phyloP scores from a whole-genome alignment of 2,113 vertebrate species.

The Takifugu bimaculatus region DNA sequence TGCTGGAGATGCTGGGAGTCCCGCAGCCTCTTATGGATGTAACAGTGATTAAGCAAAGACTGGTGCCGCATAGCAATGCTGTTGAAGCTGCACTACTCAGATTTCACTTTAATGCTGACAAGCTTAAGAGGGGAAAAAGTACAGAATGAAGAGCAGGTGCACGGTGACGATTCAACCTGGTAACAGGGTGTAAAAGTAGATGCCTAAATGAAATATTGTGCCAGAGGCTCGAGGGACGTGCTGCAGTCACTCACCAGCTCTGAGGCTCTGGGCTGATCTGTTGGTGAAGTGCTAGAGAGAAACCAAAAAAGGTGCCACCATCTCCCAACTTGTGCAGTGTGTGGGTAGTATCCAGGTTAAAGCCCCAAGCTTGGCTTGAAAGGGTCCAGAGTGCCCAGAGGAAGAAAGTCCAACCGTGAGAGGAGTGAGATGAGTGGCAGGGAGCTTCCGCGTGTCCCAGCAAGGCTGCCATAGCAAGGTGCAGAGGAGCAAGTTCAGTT shows the following conservation, averaged over 20 bases:
- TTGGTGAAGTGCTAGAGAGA: slow-evolving; percentile 86
- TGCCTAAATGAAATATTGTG: slow-evolving; percentile 1
- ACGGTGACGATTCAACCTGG: neutral
- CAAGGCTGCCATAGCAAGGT: slow-evolving; percentile 60
- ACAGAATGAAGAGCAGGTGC: slow-evolving; percentile 9
- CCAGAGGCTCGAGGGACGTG: slow-evolving; percentile 27
- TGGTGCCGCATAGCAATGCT: slow-evolving; percentile 31
- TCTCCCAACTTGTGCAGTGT: slow-evolving; percentile 84
- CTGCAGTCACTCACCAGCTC: slow-evolving; percentile 83
- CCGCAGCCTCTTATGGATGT: slow-evolving; percentile 19
- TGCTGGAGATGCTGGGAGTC: slow-evolving; percentile 23
- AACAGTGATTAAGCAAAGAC: slow-evolving; percentile 30
- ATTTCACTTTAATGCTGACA: neutral
- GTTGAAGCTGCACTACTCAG: slow-evolving; percentile 2
- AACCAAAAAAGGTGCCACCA: slow-evolving; percentile 84
- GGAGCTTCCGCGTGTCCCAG: slow-evolving; percentile 34
- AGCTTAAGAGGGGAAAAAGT: too few species aligned
- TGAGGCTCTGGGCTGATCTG: slow-evolving; percentile 80
- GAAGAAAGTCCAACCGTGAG: slow-evolving; percentile 41
- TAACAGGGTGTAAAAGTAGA: slow-evolving; percentile 3
- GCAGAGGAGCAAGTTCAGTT: slow-evolving; percentile 50
- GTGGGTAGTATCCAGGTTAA: slow-evolving; percentile 86
- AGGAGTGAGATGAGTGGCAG: slow-evolving; percentile 32
- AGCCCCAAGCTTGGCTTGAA: slow-evolving; percentile 57
- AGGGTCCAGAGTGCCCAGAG: slow-evolving; percentile 52